Evolutionary conservation across 1,140 invertebrate genomes (phyloP).

Genomic region (Aphaenogaster ashmeadi): DNA sequence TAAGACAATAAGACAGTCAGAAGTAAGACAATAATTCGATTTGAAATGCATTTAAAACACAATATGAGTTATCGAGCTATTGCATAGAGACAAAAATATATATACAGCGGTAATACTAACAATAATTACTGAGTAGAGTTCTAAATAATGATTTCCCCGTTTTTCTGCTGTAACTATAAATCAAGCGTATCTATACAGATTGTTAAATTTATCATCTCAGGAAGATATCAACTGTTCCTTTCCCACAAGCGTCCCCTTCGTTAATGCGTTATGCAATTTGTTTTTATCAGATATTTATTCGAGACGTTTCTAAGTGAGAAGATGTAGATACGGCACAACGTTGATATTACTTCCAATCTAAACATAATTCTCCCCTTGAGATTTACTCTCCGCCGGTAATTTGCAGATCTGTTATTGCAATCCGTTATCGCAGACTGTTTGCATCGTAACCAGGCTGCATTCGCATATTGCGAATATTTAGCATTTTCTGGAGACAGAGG

Average conservation of each 20-base stretch:
- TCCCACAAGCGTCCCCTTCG: not conserved
- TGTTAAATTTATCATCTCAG: not conserved
- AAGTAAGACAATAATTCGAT: not conserved
- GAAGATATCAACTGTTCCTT: not conserved
- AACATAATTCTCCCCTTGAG: conserved; percentile 8
- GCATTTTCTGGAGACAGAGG: not conserved
- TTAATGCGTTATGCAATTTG: conserved; percentile 26
- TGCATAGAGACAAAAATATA: not conserved
- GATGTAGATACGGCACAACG: conserved; percentile 14
- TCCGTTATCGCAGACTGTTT: not conserved
- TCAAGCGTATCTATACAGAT: not conserved
- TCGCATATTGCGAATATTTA: conserved; percentile 5
- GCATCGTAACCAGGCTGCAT: not conserved
- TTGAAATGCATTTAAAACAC: not conserved
- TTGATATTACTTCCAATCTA: not conserved
- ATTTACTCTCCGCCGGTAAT: conserved; percentile 6
- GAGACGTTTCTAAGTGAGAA: conserved; percentile 26
- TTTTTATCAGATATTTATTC: conserved; percentile 26
- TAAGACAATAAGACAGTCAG: not conserved
- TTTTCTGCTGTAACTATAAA: not conserved
- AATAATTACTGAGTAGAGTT: not conserved
- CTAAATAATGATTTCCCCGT: not conserved
- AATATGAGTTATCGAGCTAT: not conserved
- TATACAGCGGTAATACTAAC: not conserved
- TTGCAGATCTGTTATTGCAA: conserved; percentile 8